Base-by-base conservation (phyloP, 2,797 vertebrate genomes). In the Aplochiton taeniatus region DNA sequence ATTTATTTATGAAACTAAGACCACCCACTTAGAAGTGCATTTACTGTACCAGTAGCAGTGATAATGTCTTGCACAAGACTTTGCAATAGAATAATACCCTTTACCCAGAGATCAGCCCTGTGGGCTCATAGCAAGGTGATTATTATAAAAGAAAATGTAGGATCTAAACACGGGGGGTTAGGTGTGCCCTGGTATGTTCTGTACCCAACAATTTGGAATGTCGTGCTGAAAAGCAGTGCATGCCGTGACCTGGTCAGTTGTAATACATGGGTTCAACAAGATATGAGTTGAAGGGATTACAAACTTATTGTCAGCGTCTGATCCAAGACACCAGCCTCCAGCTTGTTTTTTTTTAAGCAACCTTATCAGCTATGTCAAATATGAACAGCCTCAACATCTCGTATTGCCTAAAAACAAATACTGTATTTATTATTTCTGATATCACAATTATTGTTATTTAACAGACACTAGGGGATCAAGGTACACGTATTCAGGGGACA, bases 381-480 rank as follows among this genome's bases (percentile, higher is more conserved):
- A 68, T 46, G 73, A 68, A 16, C 62, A 69, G 66, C 64, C 31
- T 31, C 14, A 20, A 31, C 4, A 2, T 18, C 44, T 43, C 16
- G 31, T 18, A 42, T 44, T 58, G 63, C 72, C 66, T 80, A 73
- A 75, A 51, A 74, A 63, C 72, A 58, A 66, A 45, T 55, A 61
- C 66, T 67, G 53, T 74, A 67, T 73, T 71, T 64, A 56, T 70
- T 70, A 20, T 63, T 48, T 48, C 63, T 42, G 62, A 54, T 68
- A 63, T 67, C 52, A 1, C 66, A 63, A 71, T 1, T 73, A 63
- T 67, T 75, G 64, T 78, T 74, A 52, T 75, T 73, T 81, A 83
- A 78, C 66, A 81, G 10, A 77, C 76, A 76, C 72, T 18, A 90
- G 83, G 88, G 88, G 87, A 91, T 89, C 89, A 90, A 85, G 57